Evolutionary conservation across 92 coral and sea anemone species (phyloP).

Genomic region (Nematostella vectensis): DNA sequence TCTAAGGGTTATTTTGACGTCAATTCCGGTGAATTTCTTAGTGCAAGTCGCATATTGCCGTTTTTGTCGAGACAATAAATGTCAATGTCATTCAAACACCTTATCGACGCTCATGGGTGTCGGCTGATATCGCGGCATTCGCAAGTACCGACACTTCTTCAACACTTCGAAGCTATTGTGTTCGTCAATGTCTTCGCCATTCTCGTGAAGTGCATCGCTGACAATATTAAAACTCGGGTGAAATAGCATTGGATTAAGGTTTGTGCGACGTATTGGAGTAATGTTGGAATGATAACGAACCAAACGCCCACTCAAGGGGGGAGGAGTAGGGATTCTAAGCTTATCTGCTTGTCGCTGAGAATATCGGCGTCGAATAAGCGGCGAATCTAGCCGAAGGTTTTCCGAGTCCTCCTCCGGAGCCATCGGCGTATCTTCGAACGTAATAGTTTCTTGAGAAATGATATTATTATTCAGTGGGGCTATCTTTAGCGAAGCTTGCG

Average conservation of each 20-base stretch:
- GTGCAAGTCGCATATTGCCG: too few species aligned
- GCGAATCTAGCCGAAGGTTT: neutral
- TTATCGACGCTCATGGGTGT: neutral
- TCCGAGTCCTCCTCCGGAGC: neutral
- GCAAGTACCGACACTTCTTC: constrained; percentile 20
- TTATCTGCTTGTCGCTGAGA: neutral
- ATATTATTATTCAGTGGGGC: too few species aligned
- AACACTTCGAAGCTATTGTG: constrained; percentile 15
- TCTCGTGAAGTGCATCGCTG: constrained; percentile 4
- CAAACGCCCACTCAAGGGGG: neutral
- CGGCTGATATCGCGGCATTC: constrained; percentile 9
- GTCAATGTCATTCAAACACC: neutral
- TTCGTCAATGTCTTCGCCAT: constrained; percentile 1
- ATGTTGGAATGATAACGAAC: neutral
- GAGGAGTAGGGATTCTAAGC: neutral
- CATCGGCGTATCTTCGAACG: too few species aligned
- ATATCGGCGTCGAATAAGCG: neutral
- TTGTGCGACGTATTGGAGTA: constrained; percentile 10
- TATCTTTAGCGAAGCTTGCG: too few species aligned
- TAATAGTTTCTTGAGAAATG: too few species aligned
- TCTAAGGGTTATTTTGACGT: too few species aligned
- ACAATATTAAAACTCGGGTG: constrained; percentile 22
- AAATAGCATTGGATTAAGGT: constrained; percentile 21
- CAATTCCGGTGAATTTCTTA: too few species aligned
- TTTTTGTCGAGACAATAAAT: neutral